Evolutionary conservation across 2,797 vertebrate genomes (phyloP), one percentile per base, ranked within the genome.

Genomic region (Nyctalus aviator): DNA sequence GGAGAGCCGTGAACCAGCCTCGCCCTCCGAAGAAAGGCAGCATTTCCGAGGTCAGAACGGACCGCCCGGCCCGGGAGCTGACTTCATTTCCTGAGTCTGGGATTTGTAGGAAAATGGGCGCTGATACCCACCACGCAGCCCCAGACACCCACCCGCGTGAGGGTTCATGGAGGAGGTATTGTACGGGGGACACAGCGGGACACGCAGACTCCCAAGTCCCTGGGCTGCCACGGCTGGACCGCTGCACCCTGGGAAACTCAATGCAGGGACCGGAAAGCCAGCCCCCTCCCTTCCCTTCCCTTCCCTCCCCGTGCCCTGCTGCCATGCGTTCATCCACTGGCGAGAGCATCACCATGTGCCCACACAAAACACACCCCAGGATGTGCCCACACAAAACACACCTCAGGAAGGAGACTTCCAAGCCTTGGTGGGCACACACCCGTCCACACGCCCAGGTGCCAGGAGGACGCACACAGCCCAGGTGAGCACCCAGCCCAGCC

Each of bases 401-500:
- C 2, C 12, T 13, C 18, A 21, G 57, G 44, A 75, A 37, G 41
- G 84, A 44, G 55, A 25, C 9, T 3, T n/a, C 44, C 35, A 32
- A 50, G 69, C 25, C 66, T 83, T 79, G 13, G 0, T 0, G 0
- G 2, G 5, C 72, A 79, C 71, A 53, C n/a, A 2, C 4, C 11
- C 5, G 1, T 53, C 50, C 50, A 4, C 2, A 0, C n/a, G 12
- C 30, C 59, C 30, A 11, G 10, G 4, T 30, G 13, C 41, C 8
- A 17, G 21, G 68, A 17, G 21, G 68, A 84, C 10, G 9, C 48
- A 15, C 97, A 91, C 46, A 66, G 57, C 77, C 48, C 46, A 71
- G 72, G 30, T 78, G 93, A 90, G 90, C 81, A 92, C 41, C 32
- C 77, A 95, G 32, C 68, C 72, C 8, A 53, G 85, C 90, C 93